These are phyloP conservation scores for Nannoperca australis DNA, from an alignment of 2,797 vertebrate species.

Conservation along the genomic window DNA sequence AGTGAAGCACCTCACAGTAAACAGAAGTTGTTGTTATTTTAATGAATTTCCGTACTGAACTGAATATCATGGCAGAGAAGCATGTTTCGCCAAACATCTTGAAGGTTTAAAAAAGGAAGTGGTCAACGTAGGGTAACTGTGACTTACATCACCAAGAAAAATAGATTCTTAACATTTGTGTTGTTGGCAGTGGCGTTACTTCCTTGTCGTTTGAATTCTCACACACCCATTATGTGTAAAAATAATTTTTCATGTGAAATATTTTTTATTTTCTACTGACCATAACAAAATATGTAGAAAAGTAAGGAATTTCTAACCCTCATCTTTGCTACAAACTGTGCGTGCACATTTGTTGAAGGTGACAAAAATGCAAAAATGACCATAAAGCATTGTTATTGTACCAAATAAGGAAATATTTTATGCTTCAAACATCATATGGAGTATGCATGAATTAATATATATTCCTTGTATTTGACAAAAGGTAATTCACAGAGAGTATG, in stretches of 20 bases:
- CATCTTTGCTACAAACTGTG: not conserved
- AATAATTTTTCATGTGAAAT: not conserved
- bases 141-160: not conserved
- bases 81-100: not conserved
- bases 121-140: not conserved
- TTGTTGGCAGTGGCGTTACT: not conserved
- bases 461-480: not conserved
- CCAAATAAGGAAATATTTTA: not conserved
- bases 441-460: not conserved
- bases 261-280: not conserved
- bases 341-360: not conserved
- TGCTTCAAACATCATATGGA: not conserved
- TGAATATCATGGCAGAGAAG: not conserved
- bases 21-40: not conserved
- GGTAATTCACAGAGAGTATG: not conserved
- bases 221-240: not conserved
- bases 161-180: not conserved
- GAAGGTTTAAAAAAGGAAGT: not conserved
- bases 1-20: constrained; percentile 2
- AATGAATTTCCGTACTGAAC: not conserved
- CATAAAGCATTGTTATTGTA: not conserved
- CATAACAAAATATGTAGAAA: not conserved
- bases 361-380: not conserved
- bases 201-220: not conserved
- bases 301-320: not conserved